A percentile compares a stretch with the other conserved stretches of the same genome.
These are phyloP conservation scores for Antheraea pernyi DNA, from an alignment of 1,140 invertebrate species.

Conservation along the genomic window DNA sequence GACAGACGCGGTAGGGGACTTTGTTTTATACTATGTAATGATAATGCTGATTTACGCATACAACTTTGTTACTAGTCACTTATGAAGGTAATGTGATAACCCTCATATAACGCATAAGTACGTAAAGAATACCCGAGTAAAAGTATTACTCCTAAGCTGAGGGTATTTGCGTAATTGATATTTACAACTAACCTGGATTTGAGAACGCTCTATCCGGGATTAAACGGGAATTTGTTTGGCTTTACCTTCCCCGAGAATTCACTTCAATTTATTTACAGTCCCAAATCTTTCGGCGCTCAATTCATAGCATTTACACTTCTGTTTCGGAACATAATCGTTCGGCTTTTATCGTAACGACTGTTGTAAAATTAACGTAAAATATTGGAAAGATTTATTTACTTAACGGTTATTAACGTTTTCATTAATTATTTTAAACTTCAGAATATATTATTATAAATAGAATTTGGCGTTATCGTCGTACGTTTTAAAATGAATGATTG, in stretches of 20 bases:
- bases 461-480: too few species aligned
- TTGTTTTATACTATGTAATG: too few species aligned
- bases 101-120: not conserved
- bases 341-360: slow-evolving; percentile 18
- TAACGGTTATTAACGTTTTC: too few species aligned
- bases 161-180: slow-evolving; percentile 75
- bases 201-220: slow-evolving; percentile 60
- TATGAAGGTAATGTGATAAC: not conserved
- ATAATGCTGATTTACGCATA: too few species aligned
- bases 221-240: slow-evolving; percentile 65
- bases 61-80: too few species aligned
- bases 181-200: slow-evolving; percentile 76
- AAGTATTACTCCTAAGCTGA: slow-evolving; percentile 52
- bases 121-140: slow-evolving; percentile 45
- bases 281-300: slow-evolving; percentile 22
- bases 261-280: slow-evolving; percentile 66
- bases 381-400: not conserved
- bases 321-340: slow-evolving; percentile 19
- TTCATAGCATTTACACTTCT: slow-evolving; percentile 42
- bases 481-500: too few species aligned
- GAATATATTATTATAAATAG: too few species aligned
- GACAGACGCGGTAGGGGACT: too few species aligned
- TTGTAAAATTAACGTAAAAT: slow-evolving; percentile 1
- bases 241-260: slow-evolving; percentile 56
- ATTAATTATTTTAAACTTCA: too few species aligned